Conservation (phyloP, 2,113 vertebrate genomes). For the Eudyptes chrysolophus region DNA sequence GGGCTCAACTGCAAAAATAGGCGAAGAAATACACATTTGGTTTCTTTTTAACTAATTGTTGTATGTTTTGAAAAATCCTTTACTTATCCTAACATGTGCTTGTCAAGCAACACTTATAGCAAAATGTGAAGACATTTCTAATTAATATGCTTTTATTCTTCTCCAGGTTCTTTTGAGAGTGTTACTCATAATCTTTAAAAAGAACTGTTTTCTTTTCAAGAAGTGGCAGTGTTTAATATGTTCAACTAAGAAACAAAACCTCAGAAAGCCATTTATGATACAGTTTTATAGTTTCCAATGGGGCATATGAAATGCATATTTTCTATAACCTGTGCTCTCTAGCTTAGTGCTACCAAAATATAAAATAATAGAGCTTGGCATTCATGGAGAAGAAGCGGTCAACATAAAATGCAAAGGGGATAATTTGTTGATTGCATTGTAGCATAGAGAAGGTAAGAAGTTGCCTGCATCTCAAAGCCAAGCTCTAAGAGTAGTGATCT, state of each 20-base stretch:
- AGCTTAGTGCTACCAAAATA: not conserved
- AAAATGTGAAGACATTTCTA: not conserved
- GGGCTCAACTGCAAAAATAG: not conserved
- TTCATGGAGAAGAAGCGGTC: not conserved
- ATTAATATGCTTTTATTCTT: not conserved
- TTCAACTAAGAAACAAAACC: not conserved
- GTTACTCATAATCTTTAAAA: not conserved
- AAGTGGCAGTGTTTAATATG: not conserved
- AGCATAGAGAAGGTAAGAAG: not conserved
- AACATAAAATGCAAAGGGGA: not conserved
- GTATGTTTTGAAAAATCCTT: not conserved
- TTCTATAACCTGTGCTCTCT: not conserved
- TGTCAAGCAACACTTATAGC: not conserved
- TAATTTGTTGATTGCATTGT: not conserved
- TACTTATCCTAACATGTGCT: not conserved
- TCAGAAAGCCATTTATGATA: not conserved
- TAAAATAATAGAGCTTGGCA: not conserved
- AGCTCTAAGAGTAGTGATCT: not conserved
- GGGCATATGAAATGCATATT: not conserved
- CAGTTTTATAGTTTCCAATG: not conserved
- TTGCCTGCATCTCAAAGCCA: not conserved
- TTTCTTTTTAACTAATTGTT: not conserved
- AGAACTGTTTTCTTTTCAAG: not conserved
- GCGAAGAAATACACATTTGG: not conserved
- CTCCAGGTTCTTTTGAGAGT: not conserved